Conservation (phyloP, 2,113 vertebrate genomes). For the Sapayoa aenigma region DNA sequence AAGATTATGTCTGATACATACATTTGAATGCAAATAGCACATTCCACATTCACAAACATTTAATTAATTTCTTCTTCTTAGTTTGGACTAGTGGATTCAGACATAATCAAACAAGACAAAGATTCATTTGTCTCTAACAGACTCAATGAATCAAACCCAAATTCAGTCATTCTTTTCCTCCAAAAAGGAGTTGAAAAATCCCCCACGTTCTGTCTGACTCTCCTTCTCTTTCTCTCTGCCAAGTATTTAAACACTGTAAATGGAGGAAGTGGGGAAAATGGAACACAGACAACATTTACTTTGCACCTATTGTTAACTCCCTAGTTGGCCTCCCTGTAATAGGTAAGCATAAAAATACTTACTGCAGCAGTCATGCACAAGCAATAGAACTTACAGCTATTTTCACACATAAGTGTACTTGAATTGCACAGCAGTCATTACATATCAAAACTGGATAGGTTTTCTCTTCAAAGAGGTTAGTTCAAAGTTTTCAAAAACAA, state of each 20-base stretch:
- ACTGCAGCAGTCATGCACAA: neutral
- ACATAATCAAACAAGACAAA: neutral
- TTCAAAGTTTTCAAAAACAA: neutral
- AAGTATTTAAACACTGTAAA: neutral
- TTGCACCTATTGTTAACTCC: neutral
- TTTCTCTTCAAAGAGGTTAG: neutral
- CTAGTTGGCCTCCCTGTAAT: neutral
- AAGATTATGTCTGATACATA: neutral
- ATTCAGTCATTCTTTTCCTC: neutral
- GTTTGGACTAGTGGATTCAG: neutral
- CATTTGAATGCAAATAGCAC: neutral
- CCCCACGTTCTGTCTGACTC: neutral
- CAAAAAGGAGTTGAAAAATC: neutral
- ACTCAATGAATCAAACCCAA: neutral
- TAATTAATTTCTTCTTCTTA: neutral
- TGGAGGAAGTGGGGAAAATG: neutral
- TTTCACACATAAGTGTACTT: neutral
- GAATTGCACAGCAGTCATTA: neutral
- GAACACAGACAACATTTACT: neutral
- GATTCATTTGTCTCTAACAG: neutral
- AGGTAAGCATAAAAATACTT: neutral
- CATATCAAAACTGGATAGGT: neutral
- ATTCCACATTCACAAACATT: neutral
- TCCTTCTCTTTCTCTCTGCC: neutral
- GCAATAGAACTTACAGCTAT: neutral